Conservation (phyloP, 2,797 vertebrate genomes). For the Octomys mimax region DNA sequence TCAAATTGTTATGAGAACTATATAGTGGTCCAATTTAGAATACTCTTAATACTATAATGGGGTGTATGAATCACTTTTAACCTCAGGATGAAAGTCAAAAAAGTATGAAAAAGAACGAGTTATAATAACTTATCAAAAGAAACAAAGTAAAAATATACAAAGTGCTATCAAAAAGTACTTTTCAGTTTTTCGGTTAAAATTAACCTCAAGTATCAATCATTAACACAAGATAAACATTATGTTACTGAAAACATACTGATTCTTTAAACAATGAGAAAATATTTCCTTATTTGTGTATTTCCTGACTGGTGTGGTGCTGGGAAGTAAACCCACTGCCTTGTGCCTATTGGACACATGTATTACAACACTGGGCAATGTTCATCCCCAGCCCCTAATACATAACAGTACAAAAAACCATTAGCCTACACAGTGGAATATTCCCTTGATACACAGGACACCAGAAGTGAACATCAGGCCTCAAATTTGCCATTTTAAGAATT, state of each 20-base stretch:
- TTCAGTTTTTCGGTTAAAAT: slow-evolving; percentile 12
- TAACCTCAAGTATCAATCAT: background rate
- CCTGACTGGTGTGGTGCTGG: background rate
- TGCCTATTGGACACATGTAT: background rate
- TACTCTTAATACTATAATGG: background rate
- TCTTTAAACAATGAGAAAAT: background rate
- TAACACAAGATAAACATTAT: background rate
- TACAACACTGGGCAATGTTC: background rate
- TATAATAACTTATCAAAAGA: background rate
- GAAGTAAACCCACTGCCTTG: background rate
- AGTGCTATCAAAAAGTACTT: background rate
- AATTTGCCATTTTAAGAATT: background rate
- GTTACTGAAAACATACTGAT: background rate
- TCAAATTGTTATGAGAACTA: background rate
- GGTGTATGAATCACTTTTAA: background rate
- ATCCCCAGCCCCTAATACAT: background rate
- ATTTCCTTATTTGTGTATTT: background rate
- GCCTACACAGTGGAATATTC: background rate
- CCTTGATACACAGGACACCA: background rate
- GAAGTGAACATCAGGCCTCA: background rate
- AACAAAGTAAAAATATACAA: background rate
- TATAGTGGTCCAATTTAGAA: background rate
- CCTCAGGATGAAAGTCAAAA: slow-evolving; percentile 14
- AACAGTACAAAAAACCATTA: background rate
- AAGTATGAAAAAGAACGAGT: background rate